Base-by-base conservation (phyloP, 2,888 invertebrate species). In the Sarcophaga subvicina region DNA sequence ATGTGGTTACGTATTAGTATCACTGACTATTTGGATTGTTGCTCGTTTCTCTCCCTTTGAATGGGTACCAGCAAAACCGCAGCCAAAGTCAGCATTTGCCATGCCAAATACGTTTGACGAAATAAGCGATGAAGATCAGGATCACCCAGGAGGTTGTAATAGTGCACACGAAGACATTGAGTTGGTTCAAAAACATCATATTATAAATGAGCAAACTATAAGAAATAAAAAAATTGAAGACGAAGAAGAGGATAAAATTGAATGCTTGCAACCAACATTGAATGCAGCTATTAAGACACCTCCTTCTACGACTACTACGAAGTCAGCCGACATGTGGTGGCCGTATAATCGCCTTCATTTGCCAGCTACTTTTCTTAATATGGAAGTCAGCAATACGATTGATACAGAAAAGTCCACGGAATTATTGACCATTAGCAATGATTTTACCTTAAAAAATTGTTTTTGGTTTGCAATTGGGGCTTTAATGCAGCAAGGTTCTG, bases 391-490 rank as follows among this genome's bases (percentile, higher is more conserved):
- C 37, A 73, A 60, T 59, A 20, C 22, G 45, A 67, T 90, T 69
- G 89, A 75, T 8, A 63, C 45, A 89, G 86, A 91, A 91, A 71
- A 79, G 59, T 75, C 70, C 6, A 84, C 79, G 2, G 83, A 80
- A 10, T 80, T 93, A 80, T 86, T 91, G 60, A 91, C 90, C 89
- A 93, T 95, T 81, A 96, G 96, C 93, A 98, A 98, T 94, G 97
- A 97, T 92, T 98, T 98, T 94, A 96, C 96, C 81, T 94, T 98
- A 87, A 95, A 96, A 90, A 97, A 99, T 94, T 97, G 98, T 89
- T 97, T 99, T 94, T 99, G 98, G 98, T 99, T 99, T 94, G 97
- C 98, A 89, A 98, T 98, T 66, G 99, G 99, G 47, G 98, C 98
- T 45, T 96, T 99, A 90, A 96, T 99, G 95, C 97, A 98, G 91